These are phyloP conservation scores for Unio delphinus DNA, from an alignment of 2,888 invertebrate species.

Conservation along the genomic window DNA sequence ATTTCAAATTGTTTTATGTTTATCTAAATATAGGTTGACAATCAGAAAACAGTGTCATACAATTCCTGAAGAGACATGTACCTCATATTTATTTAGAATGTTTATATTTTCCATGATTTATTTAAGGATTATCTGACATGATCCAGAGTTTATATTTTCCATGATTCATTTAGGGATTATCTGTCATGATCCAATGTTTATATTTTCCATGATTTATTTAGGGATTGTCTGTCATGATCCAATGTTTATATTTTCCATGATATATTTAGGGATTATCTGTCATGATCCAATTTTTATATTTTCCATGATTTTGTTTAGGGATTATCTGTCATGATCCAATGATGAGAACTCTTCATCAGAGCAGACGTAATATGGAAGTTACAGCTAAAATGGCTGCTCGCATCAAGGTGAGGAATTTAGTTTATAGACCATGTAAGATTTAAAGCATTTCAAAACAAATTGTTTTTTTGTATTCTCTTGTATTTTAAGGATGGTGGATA, in stretches of 20 bases:
- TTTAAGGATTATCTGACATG: slow-evolving; percentile 69
- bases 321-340: slow-evolving; percentile 70
- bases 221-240: slow-evolving; percentile 71
- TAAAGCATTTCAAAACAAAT: not conserved
- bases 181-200: slow-evolving; percentile 69
- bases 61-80: no score
- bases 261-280: no score
- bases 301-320: slow-evolving; percentile 38
- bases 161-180: slow-evolving; percentile 55
- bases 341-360: slow-evolving; percentile 64
- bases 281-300: no score
- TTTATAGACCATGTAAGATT: not conserved
- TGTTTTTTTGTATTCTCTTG: no score
- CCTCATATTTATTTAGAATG: no score
- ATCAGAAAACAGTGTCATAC: no score
- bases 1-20: no score
- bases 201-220: slow-evolving; percentile 14
- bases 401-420: slow-evolving; percentile 48
- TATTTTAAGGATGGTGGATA: no score
- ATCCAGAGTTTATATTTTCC: slow-evolving; percentile 56
- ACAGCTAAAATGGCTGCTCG: slow-evolving; percentile 60
- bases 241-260: no score
- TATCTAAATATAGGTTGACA: no score
- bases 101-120: no score
- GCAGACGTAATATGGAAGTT: slow-evolving; percentile 58